These are phyloP conservation scores for Psylliodes chrysocephalus DNA, from an alignment of 2,888 invertebrate species.

Conservation along the genomic window DNA sequence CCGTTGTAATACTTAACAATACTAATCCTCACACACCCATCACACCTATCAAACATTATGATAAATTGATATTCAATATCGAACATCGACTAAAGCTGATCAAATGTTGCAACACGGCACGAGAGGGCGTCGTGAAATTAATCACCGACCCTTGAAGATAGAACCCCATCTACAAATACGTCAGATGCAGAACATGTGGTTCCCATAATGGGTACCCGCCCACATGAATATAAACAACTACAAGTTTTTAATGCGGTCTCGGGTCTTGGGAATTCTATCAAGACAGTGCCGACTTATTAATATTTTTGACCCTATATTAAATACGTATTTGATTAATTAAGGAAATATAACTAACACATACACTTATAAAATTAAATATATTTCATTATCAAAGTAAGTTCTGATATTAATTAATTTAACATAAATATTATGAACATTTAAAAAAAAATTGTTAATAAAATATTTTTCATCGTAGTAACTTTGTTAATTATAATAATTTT, in stretches of 20 bases:
- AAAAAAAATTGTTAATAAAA: no score
- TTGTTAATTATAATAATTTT: no score
- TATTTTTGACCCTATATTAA: no score
- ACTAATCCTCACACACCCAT: constrained; percentile 24
- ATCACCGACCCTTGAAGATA: constrained; percentile 38
- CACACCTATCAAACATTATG: constrained; percentile 40
- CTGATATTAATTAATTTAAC: no score
- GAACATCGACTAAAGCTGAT: constrained; percentile 48
- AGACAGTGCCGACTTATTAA: constrained; percentile 5
- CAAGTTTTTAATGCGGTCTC: constrained; percentile 49
- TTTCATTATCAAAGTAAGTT: no score
- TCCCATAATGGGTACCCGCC: constrained; percentile 55
- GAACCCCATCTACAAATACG: constrained; percentile 52
- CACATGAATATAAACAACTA: constrained; percentile 48
- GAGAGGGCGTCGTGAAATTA: constrained; percentile 47
- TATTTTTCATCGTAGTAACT: no score
- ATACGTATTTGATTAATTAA: no score
- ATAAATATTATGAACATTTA: no score
- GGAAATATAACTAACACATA: no score
- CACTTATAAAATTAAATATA: no score
- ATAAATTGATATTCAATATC: constrained; percentile 51
- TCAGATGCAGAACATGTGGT: constrained; percentile 56
- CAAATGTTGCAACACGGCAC: constrained; percentile 39
- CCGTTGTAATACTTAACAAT: constrained; percentile 14
- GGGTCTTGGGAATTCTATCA: constrained; percentile 42